Conservation (phyloP, 2,888 invertebrate species). For the Diarsia mendica region DNA sequence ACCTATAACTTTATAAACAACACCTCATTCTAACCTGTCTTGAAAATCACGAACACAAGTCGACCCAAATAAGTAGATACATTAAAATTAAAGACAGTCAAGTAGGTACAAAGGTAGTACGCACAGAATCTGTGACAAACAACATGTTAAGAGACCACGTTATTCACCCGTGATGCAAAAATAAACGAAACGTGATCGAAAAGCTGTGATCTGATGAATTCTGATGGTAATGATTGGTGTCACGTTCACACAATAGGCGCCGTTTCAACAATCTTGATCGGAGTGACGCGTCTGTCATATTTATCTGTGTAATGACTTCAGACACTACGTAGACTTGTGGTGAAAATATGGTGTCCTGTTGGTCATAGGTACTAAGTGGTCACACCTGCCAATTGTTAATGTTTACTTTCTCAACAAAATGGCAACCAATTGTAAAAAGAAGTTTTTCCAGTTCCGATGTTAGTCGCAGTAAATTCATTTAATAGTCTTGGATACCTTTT, state of each 20-base stretch:
- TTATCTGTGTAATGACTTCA: conserved; percentile 36
- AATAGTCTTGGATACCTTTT: background rate
- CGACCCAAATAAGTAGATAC: conserved; percentile 46
- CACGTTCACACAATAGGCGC: conserved; percentile 68
- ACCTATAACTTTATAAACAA: conserved; percentile 23
- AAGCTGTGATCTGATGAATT: conserved; percentile 44
- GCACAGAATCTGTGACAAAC: conserved; percentile 53
- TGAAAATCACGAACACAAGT: conserved; percentile 28
- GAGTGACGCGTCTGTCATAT: conserved; percentile 61
- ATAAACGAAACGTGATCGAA: conserved; percentile 62
- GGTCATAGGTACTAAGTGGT: conserved; percentile 13
- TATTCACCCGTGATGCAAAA: conserved; percentile 62
- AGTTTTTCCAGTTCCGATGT: background rate
- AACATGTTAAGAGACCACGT: conserved; percentile 46
- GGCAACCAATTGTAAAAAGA: background rate
- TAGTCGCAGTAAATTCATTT: background rate
- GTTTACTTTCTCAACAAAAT: conserved; percentile 1
- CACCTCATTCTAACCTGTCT: background rate
- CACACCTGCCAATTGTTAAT: background rate
- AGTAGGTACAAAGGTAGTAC: conserved; percentile 34
- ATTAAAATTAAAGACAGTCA: conserved; percentile 41
- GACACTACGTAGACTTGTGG: background rate
- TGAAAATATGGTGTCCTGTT: background rate
- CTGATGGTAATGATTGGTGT: conserved; percentile 60
- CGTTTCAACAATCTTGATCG: conserved; percentile 63